These are phyloP conservation scores for Dynastes tityus DNA, from an alignment of 2,888 invertebrate genomes.

Conservation along the genomic window DNA sequence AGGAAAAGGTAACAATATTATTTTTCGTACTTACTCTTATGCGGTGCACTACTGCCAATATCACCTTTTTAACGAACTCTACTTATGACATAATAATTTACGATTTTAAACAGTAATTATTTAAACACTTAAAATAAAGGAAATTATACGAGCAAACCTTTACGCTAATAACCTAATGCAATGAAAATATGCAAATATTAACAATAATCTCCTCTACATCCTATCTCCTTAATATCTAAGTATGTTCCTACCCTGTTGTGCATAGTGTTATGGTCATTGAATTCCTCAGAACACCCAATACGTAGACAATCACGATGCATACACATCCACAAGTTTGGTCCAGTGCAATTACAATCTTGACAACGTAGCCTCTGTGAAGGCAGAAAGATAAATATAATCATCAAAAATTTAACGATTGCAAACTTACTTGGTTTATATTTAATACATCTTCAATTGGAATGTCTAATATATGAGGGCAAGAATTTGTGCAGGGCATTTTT, in stretches of 20 bases:
- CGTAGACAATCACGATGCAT: constrained; percentile 84
- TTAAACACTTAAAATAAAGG: no score
- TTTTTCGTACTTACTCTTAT: no score
- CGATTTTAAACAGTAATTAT: no score
- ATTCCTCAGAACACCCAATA: constrained; percentile 88
- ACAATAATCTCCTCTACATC: no score
- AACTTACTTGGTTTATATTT: constrained; percentile 53
- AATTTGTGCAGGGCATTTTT: constrained; percentile 54
- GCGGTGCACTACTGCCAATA: no score
- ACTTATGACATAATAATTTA: no score
- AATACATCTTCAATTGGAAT: constrained; percentile 65
- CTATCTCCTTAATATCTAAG: no score
- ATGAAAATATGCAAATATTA: no score
- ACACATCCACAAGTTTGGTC: constrained; percentile 91
- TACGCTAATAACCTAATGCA: no score
- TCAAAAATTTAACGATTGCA: neutral
- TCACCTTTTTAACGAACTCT: no score
- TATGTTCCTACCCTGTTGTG: constrained; percentile 81
- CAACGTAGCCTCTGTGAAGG: constrained; percentile 74
- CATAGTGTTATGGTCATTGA: constrained; percentile 86
- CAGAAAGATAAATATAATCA: constrained; percentile 40
- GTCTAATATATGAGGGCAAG: constrained; percentile 65
- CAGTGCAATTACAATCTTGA: constrained; percentile 81
- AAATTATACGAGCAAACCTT: no score
- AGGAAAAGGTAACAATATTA: no score